Conservation (phyloP, 2,113 vertebrate species). For the Cichladusa arquata region DNA sequence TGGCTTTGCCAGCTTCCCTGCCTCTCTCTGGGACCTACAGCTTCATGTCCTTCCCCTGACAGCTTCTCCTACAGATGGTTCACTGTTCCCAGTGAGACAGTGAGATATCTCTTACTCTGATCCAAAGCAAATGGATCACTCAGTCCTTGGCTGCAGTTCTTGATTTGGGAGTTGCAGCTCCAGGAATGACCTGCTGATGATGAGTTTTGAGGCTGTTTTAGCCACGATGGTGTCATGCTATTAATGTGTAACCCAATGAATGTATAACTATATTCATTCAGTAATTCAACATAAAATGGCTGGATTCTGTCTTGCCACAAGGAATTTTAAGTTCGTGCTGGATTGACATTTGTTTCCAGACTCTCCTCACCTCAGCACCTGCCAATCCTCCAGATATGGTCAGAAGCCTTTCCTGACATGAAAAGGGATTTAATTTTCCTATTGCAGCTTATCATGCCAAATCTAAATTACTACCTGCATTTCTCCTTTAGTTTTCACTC, state of each 20-base stretch:
- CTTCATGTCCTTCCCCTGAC: neutral
- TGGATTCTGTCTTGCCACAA: neutral
- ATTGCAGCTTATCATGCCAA: neutral
- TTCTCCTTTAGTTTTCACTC: neutral
- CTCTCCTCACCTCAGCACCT: neutral
- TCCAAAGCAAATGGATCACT: neutral
- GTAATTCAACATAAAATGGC: neutral
- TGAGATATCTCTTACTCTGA: neutral
- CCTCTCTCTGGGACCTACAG: neutral
- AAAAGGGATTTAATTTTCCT: neutral
- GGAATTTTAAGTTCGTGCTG: neutral
- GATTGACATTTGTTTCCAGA: neutral
- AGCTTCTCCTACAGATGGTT: neutral
- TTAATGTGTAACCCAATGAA: neutral
- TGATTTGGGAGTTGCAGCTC: neutral
- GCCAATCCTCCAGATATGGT: neutral
- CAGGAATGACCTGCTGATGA: neutral
- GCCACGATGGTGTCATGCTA: neutral
- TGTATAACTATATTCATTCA: neutral
- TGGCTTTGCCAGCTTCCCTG: neutral
- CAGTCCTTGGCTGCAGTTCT: neutral
- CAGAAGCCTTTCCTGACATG: neutral
- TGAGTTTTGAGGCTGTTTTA: neutral
- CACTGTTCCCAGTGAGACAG: neutral
- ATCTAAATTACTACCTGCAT: neutral